A percentile compares a stretch with the other conserved stretches of the same genome.
These are phyloP conservation scores for Zalophus californianus DNA, from an alignment of 2,797 vertebrate species.

Conservation along the genomic window DNA sequence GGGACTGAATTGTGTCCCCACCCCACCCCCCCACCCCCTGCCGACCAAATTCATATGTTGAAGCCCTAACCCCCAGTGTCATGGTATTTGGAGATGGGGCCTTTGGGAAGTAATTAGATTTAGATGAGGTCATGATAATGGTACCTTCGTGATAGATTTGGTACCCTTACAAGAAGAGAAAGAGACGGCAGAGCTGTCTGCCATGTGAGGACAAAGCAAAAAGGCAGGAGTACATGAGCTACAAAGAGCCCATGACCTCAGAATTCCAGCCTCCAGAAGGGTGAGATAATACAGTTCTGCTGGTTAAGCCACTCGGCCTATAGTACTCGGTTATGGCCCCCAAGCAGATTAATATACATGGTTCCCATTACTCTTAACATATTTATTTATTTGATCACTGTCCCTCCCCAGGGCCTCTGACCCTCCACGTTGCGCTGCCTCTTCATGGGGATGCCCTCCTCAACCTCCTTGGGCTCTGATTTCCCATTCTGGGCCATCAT, in stretches of 20 bases:
- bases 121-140: neutral
- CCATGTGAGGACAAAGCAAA: neutral
- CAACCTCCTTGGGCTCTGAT: neutral
- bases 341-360: neutral
- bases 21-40: neutral
- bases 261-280: neutral
- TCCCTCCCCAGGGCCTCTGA: neutral
- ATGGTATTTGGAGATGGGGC: neutral
- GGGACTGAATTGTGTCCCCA: neutral
- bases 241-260: neutral
- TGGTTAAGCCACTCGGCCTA: neutral
- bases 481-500: neutral
- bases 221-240: neutral
- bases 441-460: neutral
- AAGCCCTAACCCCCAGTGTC: neutral
- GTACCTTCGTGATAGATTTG: neutral
- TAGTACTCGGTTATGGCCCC: neutral
- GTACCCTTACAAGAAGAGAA: neutral
- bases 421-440: neutral
- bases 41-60: neutral
- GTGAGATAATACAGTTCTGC: neutral
- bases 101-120: neutral
- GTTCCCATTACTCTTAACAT: neutral
- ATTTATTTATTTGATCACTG: neutral
- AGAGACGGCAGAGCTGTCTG: neutral